Conservation (phyloP, 2,113 vertebrate species). For the Oophaga pumilio region DNA sequence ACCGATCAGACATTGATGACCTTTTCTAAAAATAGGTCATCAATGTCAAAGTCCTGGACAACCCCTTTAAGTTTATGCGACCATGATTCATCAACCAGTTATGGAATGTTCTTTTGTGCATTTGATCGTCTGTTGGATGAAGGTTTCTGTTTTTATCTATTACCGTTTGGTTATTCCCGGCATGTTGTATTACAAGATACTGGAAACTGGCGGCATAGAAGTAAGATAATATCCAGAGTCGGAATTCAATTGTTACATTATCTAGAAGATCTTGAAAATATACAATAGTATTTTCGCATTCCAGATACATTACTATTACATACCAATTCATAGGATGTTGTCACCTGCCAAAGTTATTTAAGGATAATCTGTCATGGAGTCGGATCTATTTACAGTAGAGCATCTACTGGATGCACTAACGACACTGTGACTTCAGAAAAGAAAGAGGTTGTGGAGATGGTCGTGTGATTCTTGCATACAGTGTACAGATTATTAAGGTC, state of each 20-base stretch:
- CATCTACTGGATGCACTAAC: neutral
- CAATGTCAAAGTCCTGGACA: too few relatives aligned
- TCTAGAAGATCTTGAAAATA: neutral
- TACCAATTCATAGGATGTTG: neutral
- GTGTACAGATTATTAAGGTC: too few relatives aligned
- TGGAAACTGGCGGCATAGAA: neutral
- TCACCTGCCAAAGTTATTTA: neutral
- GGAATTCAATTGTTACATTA: conserved; percentile 19
- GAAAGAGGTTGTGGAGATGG: neutral
- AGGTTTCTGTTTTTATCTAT: neutral
- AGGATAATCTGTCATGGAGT: neutral
- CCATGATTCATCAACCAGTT: neutral
- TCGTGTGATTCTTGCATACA: neutral
- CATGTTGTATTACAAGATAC: neutral
- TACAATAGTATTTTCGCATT: conserved; percentile 42
- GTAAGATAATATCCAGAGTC: neutral
- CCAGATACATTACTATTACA: conserved; percentile 10
- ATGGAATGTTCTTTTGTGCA: neutral
- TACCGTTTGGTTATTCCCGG: neutral
- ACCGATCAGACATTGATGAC: too few relatives aligned
- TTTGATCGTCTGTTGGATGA: neutral
- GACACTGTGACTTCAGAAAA: neutral
- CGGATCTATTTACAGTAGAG: neutral
- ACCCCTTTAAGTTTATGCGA: neutral
- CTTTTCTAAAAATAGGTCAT: too few relatives aligned